Evolutionary conservation across 2,797 vertebrate genomes (phyloP).

Genomic region (Brotula barbata): DNA sequence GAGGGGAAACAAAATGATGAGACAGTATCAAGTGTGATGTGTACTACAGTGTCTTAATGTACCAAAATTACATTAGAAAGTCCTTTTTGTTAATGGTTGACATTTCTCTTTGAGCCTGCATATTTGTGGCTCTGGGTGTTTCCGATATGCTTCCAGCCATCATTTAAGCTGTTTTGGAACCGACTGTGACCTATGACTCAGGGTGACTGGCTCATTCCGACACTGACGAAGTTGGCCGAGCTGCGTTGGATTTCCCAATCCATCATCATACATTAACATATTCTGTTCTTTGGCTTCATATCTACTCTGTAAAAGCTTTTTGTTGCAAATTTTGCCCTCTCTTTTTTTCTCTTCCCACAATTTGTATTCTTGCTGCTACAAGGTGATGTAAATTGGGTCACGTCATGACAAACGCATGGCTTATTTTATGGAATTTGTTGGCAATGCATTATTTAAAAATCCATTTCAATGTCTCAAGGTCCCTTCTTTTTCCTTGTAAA

Average conservation of each 20-base stretch:
- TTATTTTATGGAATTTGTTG: background rate
- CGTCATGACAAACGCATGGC: background rate
- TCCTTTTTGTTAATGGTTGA: slow-evolving; percentile 22
- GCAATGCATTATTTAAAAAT: background rate
- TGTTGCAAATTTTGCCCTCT: background rate
- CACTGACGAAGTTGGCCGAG: slow-evolving; percentile 14
- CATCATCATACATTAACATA: background rate
- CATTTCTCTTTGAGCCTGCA: slow-evolving; percentile 33
- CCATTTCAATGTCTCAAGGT: background rate
- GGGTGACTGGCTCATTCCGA: slow-evolving; percentile 32
- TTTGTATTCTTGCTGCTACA: background rate
- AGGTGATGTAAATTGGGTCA: background rate
- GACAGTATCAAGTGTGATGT: slow-evolving; percentile 16
- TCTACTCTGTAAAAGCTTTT: background rate
- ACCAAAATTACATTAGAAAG: slow-evolving; percentile 5
- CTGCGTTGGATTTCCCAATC: slow-evolving; percentile 11
- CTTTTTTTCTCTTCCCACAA: background rate
- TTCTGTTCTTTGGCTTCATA: background rate
- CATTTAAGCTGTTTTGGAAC: slow-evolving; percentile 32
- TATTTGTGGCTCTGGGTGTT: slow-evolving; percentile 38
- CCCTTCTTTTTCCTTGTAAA: slow-evolving; percentile 3
- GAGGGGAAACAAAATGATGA: slow-evolving; percentile 2
- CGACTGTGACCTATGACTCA: slow-evolving; percentile 35
- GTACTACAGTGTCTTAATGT: background rate
- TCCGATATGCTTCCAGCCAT: slow-evolving; percentile 29